Percentiles rank a stretch among this genome's conserved stretches.
Conservation (phyloP, 1,140 invertebrate species). For the Dufourea novaeangliae region DNA sequence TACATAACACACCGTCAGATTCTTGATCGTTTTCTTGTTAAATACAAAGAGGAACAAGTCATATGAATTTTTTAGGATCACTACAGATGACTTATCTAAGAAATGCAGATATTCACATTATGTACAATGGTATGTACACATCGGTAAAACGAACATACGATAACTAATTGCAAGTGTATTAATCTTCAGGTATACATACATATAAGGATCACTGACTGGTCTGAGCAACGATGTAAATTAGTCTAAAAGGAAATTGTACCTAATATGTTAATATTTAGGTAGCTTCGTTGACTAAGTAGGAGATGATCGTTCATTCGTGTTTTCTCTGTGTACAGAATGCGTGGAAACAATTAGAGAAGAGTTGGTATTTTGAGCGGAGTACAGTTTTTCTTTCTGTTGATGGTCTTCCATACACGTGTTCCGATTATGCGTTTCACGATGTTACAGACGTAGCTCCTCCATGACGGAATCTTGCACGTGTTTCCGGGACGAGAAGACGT, state of each 20-base stretch:
- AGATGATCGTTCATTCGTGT: background rate
- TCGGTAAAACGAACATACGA: background rate
- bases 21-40: background rate
- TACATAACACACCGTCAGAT: background rate
- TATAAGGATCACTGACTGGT: background rate
- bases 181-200: too few relatives aligned
- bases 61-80: background rate
- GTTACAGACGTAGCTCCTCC: conserved; percentile 62
- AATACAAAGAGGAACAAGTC: background rate
- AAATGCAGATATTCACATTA: background rate
- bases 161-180: background rate
- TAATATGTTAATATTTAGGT: background rate
- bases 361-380: background rate
- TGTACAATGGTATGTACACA: background rate
- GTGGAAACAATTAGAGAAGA: background rate
- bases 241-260: background rate
- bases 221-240: conserved; percentile 17
- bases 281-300: background rate
- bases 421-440: background rate
- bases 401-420: background rate
- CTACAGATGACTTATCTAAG: background rate
- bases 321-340: background rate
- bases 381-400: background rate
- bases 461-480: conserved; percentile 26
- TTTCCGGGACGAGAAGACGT: conserved; percentile 60